These are phyloP conservation scores for Vanessa tameamea DNA, from an alignment of 1,140 invertebrate genomes.

Conservation along the genomic window DNA sequence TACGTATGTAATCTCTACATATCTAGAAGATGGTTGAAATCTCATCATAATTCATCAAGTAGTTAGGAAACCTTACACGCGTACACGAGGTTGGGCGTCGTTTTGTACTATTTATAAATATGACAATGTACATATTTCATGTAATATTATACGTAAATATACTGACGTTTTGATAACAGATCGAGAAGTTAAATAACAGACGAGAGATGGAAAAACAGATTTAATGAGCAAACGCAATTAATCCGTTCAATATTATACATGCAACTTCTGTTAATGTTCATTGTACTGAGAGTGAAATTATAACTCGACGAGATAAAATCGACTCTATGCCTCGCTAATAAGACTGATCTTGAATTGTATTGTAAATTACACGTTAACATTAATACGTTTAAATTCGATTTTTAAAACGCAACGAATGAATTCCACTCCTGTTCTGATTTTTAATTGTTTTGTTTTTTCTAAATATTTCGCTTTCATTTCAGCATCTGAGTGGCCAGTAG, in stretches of 20 bases:
- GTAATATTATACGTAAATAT: neutral
- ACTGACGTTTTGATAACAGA: neutral
- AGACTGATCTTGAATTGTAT: conserved; percentile 4
- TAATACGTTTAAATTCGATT: conserved; percentile 10
- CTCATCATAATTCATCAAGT: too few relatives aligned
- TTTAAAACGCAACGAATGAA: conserved; percentile 4
- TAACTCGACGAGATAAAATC: neutral
- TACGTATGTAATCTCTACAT: too few relatives aligned
- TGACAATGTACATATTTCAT: neutral
- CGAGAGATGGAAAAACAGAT: conserved; percentile 13
- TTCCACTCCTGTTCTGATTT: neutral
- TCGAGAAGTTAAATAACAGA: conserved; percentile 16
- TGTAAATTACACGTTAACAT: conserved; percentile 12
- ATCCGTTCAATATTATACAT: conserved; percentile 24
- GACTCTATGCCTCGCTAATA: neutral
- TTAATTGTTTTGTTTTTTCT: neutral
- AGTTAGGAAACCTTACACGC: too few relatives aligned
- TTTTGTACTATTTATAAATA: too few relatives aligned
- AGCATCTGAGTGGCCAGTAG: conserved; percentile 93
- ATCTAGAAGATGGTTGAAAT: too few relatives aligned
- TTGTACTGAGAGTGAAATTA: conserved; percentile 30
- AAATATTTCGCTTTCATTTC: conserved; percentile 42
- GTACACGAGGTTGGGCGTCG: too few relatives aligned
- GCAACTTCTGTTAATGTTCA: conserved; percentile 29
- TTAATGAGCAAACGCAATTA: conserved; percentile 23